Evolutionary conservation across 2,113 vertebrate species (phyloP), one percentile per base, ranked within the genome.

Genomic region (Nycticebus coucang): DNA sequence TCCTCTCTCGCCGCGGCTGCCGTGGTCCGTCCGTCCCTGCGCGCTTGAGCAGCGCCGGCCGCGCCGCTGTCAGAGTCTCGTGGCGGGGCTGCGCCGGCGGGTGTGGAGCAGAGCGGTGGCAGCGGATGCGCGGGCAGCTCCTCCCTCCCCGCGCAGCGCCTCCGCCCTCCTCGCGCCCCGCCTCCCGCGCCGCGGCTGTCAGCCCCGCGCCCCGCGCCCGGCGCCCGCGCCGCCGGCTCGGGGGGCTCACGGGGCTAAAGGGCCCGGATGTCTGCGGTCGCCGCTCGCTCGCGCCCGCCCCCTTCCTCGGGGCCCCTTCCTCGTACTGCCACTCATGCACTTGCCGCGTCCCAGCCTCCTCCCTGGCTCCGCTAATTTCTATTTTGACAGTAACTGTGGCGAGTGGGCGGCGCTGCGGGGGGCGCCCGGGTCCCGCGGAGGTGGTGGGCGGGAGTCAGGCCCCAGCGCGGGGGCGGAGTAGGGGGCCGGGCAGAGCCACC

Each of bases 231-330:
- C 87, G 62, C 94, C 81, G 37, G 93, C 91, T 96, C 91, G 12
- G 95, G 93, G 95, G 88, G 92, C 96, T 95, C 97, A 92, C 60
- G 10, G 94, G 96, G 94, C 88, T 87, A 41, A 96, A 98, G 97
- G 98, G 97, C 98, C 98, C 97, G 98, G 98, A 98, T 98, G 98
- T 98, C 93, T 89, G 77, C 68, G 97, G 95, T 95, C 80, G 84
- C 95, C 78, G 80, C 93, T 89, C 87, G 57, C 92, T 85, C 95
- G 74, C 86, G 66, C 95, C 79, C 80, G 93, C 85, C 88, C 82
- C 86, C 87, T 90, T 90, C 87, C 79, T 7, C 82, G 4, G 50
- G 87, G 12, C n/a, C 85, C 62, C 92, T 64, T 81, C 79, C 50
- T 75, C 81, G 18, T 81, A 81, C 66, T 28, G 75, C 84, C 92